Conservation (phyloP, 1,140 invertebrate species). For the Drosophila tropicalis region DNA sequence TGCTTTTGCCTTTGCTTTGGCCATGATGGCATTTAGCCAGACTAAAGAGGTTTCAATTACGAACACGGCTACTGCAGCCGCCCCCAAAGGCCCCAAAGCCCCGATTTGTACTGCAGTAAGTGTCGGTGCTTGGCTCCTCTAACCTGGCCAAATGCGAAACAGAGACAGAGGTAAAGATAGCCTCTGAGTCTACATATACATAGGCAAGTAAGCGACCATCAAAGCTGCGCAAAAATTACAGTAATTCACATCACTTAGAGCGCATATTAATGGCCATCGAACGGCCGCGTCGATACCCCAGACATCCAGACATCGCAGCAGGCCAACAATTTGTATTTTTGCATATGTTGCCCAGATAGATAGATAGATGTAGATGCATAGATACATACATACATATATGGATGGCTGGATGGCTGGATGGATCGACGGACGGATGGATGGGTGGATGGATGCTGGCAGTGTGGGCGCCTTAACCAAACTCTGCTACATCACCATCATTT, state of each 20-base stretch:
- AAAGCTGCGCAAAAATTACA: slow-evolving; percentile 75
- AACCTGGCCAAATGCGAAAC: too few relatives aligned
- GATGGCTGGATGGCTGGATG: background rate
- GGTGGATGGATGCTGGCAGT: too few relatives aligned
- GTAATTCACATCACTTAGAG: slow-evolving; percentile 83
- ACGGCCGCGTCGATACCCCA: slow-evolving; percentile 48
- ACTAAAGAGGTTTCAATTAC: slow-evolving; percentile 81
- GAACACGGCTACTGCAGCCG: slow-evolving; percentile 67
- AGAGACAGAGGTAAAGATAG: too few relatives aligned
- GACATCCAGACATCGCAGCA: slow-evolving; percentile 36
- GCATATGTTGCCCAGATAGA: slow-evolving; percentile 34
- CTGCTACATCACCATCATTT: background rate
- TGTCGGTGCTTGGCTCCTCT: slow-evolving; percentile 25
- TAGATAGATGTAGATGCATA: background rate
- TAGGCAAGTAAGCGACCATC: slow-evolving; percentile 36
- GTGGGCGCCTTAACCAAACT: background rate
- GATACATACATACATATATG: background rate
- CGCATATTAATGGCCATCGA: slow-evolving; percentile 81
- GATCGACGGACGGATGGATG: too few relatives aligned
- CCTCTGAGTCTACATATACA: background rate
- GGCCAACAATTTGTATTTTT: slow-evolving; percentile 55
- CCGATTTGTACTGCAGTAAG: slow-evolving; percentile 35
- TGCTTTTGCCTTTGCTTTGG: slow-evolving; percentile 28
- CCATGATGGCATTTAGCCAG: slow-evolving; percentile 71
- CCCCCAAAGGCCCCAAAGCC: slow-evolving; percentile 60